Conservation (phyloP, 2,888 invertebrate genomes). For the Lissonota sp. region DNA sequence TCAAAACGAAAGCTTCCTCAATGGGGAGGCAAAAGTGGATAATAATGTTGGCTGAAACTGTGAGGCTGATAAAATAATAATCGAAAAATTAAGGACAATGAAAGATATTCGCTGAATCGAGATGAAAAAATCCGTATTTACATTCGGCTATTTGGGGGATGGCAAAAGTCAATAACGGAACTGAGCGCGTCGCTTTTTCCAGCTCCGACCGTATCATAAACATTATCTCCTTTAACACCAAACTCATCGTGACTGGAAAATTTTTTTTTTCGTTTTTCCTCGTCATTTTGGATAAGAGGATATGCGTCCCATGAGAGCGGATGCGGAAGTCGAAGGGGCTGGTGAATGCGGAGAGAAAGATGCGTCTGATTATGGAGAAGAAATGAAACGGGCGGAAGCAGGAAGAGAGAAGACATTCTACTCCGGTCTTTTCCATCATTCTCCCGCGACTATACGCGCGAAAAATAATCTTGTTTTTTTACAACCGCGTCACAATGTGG, state of each 20-base stretch:
- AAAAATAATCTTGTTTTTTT: background rate
- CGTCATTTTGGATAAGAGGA: constrained; percentile 15
- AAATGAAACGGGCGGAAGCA: background rate
- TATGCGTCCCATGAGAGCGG: constrained; percentile 48
- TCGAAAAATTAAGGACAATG: too few species aligned
- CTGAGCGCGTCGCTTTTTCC: constrained; percentile 28
- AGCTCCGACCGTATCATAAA: constrained; percentile 57
- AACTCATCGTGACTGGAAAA: constrained; percentile 59
- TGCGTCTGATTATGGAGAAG: constrained; percentile 18
- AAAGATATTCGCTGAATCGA: too few species aligned
- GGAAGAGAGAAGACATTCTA: constrained; percentile 17
- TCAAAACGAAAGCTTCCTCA: too few species aligned
- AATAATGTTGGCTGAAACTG: too few species aligned
- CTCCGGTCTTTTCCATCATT: constrained; percentile 57
- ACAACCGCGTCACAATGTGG: constrained; percentile 14
- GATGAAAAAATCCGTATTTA: background rate
- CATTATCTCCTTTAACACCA: constrained; percentile 61
- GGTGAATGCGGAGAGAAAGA: constrained; percentile 25
- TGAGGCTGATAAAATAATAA: too few species aligned
- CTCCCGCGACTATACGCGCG: background rate
- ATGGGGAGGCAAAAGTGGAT: too few species aligned
- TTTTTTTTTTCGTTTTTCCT: constrained; percentile 27
- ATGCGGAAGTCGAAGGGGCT: constrained; percentile 3
- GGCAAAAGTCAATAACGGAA: constrained; percentile 33
- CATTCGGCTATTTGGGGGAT: background rate